Base-by-base conservation (phyloP, 53 echinoderm and acorn worm genomes). In the Henricia sp. region DNA sequence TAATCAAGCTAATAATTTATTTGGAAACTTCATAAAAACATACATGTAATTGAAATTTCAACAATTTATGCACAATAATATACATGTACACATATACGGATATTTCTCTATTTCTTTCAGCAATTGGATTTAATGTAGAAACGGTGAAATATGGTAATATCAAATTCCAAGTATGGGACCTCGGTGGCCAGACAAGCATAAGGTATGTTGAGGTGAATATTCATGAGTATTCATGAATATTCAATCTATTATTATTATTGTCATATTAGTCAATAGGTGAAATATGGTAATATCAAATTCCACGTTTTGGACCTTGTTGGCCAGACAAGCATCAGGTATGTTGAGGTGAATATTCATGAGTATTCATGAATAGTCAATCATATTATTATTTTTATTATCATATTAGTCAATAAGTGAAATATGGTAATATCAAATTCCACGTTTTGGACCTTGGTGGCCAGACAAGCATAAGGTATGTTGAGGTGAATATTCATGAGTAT, bases 121-220 rank as follows among this genome's bases (percentile, higher is more conserved):
- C 96, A 33, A 96, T 96, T 92, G 96, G 96, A 64, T 96, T 96
- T 64, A 96, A 96, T 88, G 96, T 96, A 64, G 96, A 96, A 90
- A 91, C 96, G 67, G 96, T 96, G 33, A 94, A 92, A 74, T 96
- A 96, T 33, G 75, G 94, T 19, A 96, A 93, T 75, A 80, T 96
- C 20, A 96, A 96, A 84, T 96, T 96, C 58, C 96, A 96, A 86
- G 96, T 96, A 0, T 96, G 96, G 96, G 96, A 96, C 70, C 87
- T 96, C 35, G 96, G 96, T 28, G 96, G 96, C 34, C 96, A 96
- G 50, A 96, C 96, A 23, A 94, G 93, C 77, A 96, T 96, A 64
- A 96, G 96, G 96, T 94, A 70, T 84, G 84, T 17, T 6, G 16
- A 21, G 3, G n/a, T n/a, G n/a, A n/a, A n/a, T n/a, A n/a, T n/a